Evolutionary conservation across 2,797 vertebrate genomes (phyloP).

Genomic region (Spinus olivaceus): DNA sequence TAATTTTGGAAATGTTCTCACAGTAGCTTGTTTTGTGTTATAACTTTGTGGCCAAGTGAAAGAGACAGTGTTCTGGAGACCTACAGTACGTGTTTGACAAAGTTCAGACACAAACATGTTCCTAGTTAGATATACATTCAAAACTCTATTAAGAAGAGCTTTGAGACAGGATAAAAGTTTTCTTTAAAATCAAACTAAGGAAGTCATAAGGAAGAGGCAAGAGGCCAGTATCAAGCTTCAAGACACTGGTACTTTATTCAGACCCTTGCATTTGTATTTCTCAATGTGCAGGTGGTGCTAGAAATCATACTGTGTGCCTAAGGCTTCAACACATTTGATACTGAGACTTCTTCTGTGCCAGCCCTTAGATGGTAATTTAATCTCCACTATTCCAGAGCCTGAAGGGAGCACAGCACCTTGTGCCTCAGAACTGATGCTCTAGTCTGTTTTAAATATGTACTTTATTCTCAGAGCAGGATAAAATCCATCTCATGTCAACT

Average conservation of each 20-base stretch:
- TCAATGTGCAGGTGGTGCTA: not conserved
- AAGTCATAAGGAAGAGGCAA: not conserved
- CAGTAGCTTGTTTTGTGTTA: not conserved
- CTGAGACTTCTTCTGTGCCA: not conserved
- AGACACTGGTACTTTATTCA: not conserved
- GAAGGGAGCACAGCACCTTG: not conserved
- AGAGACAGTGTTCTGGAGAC: not conserved
- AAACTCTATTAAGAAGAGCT: not conserved
- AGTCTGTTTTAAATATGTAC: not conserved
- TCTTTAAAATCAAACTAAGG: not conserved
- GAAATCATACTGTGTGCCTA: not conserved
- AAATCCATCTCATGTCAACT: not conserved
- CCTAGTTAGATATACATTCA: not conserved
- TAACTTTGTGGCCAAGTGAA: not conserved
- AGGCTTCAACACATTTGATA: not conserved
- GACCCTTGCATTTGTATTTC: not conserved
- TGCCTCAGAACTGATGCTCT: not conserved
- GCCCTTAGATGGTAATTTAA: not conserved
- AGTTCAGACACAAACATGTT: not conserved
- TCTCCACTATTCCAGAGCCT: not conserved
- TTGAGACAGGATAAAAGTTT: not conserved
- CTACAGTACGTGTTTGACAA: not conserved
- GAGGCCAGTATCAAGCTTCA: not conserved
- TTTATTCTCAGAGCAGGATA: not conserved
- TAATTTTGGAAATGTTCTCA: constrained; percentile 1